Conservation (phyloP, 2,113 vertebrate species). For the Alligator sinensis region DNA sequence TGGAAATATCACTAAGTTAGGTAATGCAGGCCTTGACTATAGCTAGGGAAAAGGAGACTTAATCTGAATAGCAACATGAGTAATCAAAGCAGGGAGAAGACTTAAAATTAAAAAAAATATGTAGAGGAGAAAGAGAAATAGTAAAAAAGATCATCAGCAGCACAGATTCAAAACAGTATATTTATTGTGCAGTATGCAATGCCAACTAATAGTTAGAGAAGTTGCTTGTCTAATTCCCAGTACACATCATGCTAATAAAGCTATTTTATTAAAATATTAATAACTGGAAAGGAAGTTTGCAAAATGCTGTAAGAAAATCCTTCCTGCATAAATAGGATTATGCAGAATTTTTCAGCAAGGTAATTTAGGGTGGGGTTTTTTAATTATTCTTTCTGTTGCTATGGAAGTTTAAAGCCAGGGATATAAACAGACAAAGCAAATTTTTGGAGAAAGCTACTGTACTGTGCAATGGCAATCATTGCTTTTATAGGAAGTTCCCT, state of each 20-base stretch:
- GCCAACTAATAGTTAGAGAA: conserved; percentile 6
- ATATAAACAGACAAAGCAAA: conserved; percentile 64
- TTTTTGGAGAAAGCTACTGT: conserved; percentile 62
- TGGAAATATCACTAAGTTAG: conserved; percentile 34
- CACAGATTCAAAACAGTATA: neutral
- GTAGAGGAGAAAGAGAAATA: conserved; percentile 7
- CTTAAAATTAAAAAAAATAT: conserved; percentile 14
- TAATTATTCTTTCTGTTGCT: conserved; percentile 61
- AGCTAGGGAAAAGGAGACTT: neutral
- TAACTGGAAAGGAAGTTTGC: conserved; percentile 37
- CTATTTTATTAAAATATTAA: conserved; percentile 75
- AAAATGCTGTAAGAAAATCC: conserved; percentile 57
- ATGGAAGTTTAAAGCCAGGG: conserved; percentile 63
- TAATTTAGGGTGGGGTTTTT: conserved; percentile 48
- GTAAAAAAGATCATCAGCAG: neutral
- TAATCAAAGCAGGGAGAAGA: conserved; percentile 5
- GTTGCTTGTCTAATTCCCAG: conserved; percentile 24
- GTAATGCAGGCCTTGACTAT: conserved; percentile 24
- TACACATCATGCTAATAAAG: conserved; percentile 22
- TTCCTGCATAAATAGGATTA: conserved; percentile 66
- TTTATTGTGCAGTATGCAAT: neutral
- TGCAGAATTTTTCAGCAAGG: conserved; percentile 59
- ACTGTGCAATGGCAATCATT: conserved; percentile 19
- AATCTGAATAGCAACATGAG: conserved; percentile 34
- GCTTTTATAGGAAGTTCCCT: conserved; percentile 23